Conservation (phyloP, 2,113 vertebrate genomes). For the Regulus satrapa region DNA sequence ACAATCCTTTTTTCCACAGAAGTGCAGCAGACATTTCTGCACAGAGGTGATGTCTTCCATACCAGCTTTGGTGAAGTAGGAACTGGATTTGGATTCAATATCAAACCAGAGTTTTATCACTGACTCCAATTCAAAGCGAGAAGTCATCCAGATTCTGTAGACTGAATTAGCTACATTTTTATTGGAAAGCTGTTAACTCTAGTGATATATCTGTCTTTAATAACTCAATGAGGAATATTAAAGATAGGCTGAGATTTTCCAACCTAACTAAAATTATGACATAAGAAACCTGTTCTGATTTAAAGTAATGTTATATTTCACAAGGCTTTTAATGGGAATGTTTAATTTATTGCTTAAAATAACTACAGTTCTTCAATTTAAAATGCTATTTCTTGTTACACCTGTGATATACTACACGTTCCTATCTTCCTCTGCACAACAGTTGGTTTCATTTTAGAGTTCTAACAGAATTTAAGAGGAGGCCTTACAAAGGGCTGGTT, state of each 20-base stretch:
- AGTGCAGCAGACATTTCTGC: background rate
- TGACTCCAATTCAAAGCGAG: background rate
- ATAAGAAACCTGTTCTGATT: background rate
- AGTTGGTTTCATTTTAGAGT: background rate
- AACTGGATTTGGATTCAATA: background rate
- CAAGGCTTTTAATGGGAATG: background rate
- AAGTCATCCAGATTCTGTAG: background rate
- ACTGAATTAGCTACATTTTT: background rate
- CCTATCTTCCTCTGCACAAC: background rate
- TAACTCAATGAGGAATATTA: background rate
- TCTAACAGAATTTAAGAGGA: too few relatives aligned
- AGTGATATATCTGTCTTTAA: background rate
- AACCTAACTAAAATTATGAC: background rate
- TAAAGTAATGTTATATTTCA: background rate
- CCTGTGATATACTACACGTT: background rate
- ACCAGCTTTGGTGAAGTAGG: background rate
- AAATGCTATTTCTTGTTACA: background rate
- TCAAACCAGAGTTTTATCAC: background rate
- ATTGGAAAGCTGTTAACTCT: background rate
- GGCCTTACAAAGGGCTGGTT: background rate
- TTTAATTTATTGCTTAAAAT: slow-evolving; percentile 9
- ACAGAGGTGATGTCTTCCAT: background rate
- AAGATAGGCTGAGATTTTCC: background rate
- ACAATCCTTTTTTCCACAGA: background rate
- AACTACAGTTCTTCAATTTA: background rate